Evolutionary conservation across 2,113 vertebrate genomes (phyloP), one percentile per base, ranked within the genome.

Genomic region (Hystrix cristata): DNA sequence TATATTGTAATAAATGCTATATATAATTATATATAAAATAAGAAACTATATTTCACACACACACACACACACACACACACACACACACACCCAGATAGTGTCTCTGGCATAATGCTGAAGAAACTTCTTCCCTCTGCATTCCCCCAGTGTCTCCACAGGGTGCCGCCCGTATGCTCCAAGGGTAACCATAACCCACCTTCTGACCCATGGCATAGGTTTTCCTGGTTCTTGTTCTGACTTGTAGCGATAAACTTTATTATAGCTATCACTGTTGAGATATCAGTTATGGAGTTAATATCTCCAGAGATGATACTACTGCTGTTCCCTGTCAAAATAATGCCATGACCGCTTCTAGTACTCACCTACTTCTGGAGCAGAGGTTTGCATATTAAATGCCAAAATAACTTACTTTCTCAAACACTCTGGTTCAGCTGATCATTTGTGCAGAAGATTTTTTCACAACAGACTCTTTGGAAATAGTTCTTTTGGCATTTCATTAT

Each of bases 121-220:
- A 81, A 94, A 86, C 14, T 51, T 67, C 0, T 81, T 65, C 43
- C 18, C 4, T 69, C 85, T n/a, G 51, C 38, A 76, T 74, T 57
- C 8, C 1, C 19, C 34, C 23, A 64, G 57, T 27, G 27, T 60
- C 7, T n/a, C 38, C 0, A 14, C 7, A 34, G 19, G 2, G 5
- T 64, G 19, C 21, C 29, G 55, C 7, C 27, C n/a, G 16, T 53
- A 0, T 38, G 7, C 1, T 74, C 71, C 43, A 48, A 10, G 16
- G 15, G 1, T 4, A 55, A 71, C 3, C 2, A 1, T 4, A 55
- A 71, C 3, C 2, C 5, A 23, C 21, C 5, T 8, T 83, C 3
- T 16, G 3, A 78, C 13, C 60, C 29, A 31, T 31, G 18, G 0
- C 15, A 59, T 23, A 31, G 90, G 0, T 25, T 80, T 62, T 69